Base-by-base conservation (phyloP, 2,797 vertebrate genomes). In the Girardinus metallicus region DNA sequence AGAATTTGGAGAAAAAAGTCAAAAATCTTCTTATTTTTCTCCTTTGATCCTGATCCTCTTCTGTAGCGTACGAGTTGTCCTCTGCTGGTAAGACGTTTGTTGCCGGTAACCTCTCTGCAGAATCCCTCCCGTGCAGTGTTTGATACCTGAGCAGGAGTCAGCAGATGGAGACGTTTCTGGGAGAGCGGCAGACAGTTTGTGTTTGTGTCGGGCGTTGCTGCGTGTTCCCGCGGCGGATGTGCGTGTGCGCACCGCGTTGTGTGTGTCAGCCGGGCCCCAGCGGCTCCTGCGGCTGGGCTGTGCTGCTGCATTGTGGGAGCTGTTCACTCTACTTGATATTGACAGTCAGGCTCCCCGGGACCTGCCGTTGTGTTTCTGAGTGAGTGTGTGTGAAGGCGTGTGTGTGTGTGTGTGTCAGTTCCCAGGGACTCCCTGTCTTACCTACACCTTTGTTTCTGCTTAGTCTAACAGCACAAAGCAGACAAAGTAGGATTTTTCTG, bases 361-460 rank as follows among this genome's bases (percentile, higher is more conserved):
- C 88, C 86, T 74, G 85, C 85, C 23, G 72, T 53, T 70, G 86
- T 76, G 83, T 92, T 91, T 89, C 43, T 91, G 87, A 87, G 83
- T 78, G 86, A 84, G 83, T 83, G 73, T 51, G 71, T 70, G 80
- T 18, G 76, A 51, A 4, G 26, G 49, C 16, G 49, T 51, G 49
- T 79, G 75, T 75, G 72, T 78, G 41, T 36, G 23, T 79, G 31
- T 76, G 83, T 80, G 83, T 85, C 79, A 74, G 88, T 90, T 95
- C 90, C 93, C 83, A 92, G 91, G 91, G 92, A 94, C 76, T 77
- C 88, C 91, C 87, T 85, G 88, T 93, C 93, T 94, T 94, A 94
- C 93, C 93, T 94, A 92, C 89, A 94, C 92, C 94, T 95, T 95
- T 95, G 94, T 94, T 95, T 94, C 91, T 93, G 88, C 92, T 94